Evolutionary conservation across 2,113 vertebrate species (phyloP).

Genomic region (Alaudala cheleensis): DNA sequence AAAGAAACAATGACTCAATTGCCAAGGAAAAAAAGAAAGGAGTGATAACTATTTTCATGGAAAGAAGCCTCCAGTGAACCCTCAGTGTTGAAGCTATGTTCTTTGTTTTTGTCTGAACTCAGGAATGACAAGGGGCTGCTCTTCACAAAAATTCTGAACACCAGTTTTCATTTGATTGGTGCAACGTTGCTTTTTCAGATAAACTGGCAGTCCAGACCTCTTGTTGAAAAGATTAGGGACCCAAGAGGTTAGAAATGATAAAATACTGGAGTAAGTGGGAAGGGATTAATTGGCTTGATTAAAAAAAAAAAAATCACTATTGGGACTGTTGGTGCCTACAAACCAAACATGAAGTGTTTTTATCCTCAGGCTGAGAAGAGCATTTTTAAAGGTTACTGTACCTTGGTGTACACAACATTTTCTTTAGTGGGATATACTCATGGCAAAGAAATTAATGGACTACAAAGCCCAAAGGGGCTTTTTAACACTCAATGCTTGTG

Average conservation of each 20-base stretch:
- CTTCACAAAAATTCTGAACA: constrained; percentile 31
- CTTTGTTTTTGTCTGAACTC: constrained; percentile 58
- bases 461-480: neutral
- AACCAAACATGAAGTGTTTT: neutral
- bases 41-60: constrained; percentile 66
- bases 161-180: constrained; percentile 2
- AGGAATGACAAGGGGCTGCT: constrained; percentile 21
- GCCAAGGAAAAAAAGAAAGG: constrained; percentile 30
- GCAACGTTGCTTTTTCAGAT: constrained; percentile 16
- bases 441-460: neutral
- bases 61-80: constrained; percentile 57
- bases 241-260: neutral
- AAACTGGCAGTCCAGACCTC: constrained; percentile 42
- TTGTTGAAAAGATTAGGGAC: neutral
- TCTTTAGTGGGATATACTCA: neutral
- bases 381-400: constrained; percentile 9
- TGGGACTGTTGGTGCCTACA: neutral
- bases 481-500: neutral
- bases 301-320: neutral
- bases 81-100: neutral
- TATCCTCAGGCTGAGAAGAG: neutral
- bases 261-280: neutral
- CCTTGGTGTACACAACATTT: neutral
- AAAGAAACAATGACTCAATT: constrained; percentile 63
- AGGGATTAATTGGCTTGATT: constrained; percentile 15